Evolutionary conservation across 2,797 vertebrate species (phyloP), one percentile per base, ranked within the genome.

Genomic region (Typhlichthys subterraneus): DNA sequence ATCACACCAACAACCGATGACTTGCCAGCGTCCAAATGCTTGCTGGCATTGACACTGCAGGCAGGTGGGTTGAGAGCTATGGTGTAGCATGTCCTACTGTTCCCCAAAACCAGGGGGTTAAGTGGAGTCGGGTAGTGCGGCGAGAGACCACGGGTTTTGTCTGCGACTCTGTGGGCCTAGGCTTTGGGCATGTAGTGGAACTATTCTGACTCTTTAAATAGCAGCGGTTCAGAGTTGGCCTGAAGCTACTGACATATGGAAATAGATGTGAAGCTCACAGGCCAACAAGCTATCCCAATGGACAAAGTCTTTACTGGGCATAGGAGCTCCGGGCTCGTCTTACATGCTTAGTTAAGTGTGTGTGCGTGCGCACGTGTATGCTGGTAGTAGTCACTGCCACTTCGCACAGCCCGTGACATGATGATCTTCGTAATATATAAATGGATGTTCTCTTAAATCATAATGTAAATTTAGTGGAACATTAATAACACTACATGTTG

Each of bases 171-270:
- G 78, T 72, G 77, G 47, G 10, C 59, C n/a, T 12, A 11, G 11
- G 6, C 54, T 14, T n/a, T n/a, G 33, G 61, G 59, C 80, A 55
- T 66, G 76, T 83, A 23, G 23, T 23, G 83, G 87, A 92, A 89
- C 81, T 83, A 84, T 87, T 85, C 84, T 80, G 64, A 58, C 63
- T 58, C 85, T 92, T 83, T 86, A 89, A 90, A 92, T 91, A 89
- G 87, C 77, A 68, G 59, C 56, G 1, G 72, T 47, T 79, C 61
- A 77, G 68, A 83, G 61, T 47, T 7, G 79, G 69, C 48, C 62
- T 61, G 56, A 65, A 23, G 23, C 23, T 2, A 49, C 75, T 77
- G 76, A 70, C 53, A 57, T 54, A 67, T 74, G 66, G 76, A 91
- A 90, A 91, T 84, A 87, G 75, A 85, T 66, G 69, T 5, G 31